Base-by-base conservation (phyloP, 2,797 vertebrate species). In the Botia kubotai region DNA sequence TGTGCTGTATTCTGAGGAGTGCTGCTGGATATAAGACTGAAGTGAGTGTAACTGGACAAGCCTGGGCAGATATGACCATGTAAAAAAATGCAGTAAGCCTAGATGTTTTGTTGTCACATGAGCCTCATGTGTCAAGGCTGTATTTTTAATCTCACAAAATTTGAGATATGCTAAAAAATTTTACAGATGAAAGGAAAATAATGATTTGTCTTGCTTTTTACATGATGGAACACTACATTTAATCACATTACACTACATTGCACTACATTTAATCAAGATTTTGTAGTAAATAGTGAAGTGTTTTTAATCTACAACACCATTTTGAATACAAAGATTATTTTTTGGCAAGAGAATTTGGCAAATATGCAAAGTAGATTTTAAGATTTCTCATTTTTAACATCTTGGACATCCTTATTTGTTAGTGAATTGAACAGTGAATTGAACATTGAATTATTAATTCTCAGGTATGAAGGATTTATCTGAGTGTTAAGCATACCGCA, bases 1-100 rank as follows among this genome's bases (percentile, higher is more conserved):
- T 81, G 62, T 62, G 65, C 75, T 62, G 73, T 75, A 33, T 26
- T 72, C 68, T 21, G 53, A 72, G 33, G 4, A 33, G 33, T 33
- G 33, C 33, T 33, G 33, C 33, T 33, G 33, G 33, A 75, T 79
- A 29, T 68, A 68, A 79, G 75, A n/a, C 55, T 79, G 23, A 48
- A 69, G 14, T 17, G 13, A 19, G 67, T 72, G 21, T 58, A 66
- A 52, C 12, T 50, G 48, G 48, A 14, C 3, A 50, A 13, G 43
- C 23, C 67, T 43, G 19, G 26, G 48, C 16, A 21, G 29, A 23
- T 39, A 58, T 26, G 23, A 26, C 23, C 2, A 26, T 26, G 23
- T 26, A 26, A 26, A 26, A 29, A 36, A 63, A 50, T 21, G 43
- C 11, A 19, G 43, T 29, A 33, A 17, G 17, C 48, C 43, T 33